phyloP scores from a whole-genome alignment of 1,140 invertebrate genomes.

The Calephelis nemesis region DNA sequence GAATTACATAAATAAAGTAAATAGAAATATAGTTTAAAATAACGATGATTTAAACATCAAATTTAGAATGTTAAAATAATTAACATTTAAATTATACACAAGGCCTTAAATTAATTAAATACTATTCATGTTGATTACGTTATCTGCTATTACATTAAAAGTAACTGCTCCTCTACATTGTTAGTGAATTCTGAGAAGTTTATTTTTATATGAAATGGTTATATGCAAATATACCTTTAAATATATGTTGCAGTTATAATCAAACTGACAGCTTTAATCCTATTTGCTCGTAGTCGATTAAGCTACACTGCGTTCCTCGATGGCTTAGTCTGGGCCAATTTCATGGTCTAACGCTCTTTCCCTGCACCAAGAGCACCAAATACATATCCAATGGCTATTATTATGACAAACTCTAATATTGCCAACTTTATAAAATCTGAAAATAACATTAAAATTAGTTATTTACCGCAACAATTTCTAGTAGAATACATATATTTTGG shows the following conservation, averaged over 20 bases:
- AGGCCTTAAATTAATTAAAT: slow-evolving; percentile 3
- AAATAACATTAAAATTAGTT: no score
- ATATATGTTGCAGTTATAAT: slow-evolving; percentile 38
- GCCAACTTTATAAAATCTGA: no score
- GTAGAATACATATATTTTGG: no score
- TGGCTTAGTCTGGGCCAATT: slow-evolving; percentile 65
- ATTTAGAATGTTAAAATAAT: background rate
- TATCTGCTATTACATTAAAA: background rate
- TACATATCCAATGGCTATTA: slow-evolving; percentile 39
- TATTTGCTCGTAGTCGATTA: slow-evolving; percentile 54
- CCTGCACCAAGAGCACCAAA: slow-evolving; percentile 47
- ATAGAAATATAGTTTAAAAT: no score
- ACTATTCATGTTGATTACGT: background rate
- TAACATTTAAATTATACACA: background rate
- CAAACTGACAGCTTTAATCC: slow-evolving; percentile 43
- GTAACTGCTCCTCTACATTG: background rate
- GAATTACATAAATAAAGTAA: no score
- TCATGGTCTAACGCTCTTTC: slow-evolving; percentile 70
- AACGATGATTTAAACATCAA: no score
- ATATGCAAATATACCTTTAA: slow-evolving; percentile 21
- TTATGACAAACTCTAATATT: background rate
- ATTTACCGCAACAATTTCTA: no score
- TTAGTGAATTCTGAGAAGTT: background rate
- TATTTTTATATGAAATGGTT: slow-evolving; percentile 2
- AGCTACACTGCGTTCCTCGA: slow-evolving; percentile 51